phyloP scores from a whole-genome alignment of 2,113 vertebrate species.

The Hippocampus comes region DNA sequence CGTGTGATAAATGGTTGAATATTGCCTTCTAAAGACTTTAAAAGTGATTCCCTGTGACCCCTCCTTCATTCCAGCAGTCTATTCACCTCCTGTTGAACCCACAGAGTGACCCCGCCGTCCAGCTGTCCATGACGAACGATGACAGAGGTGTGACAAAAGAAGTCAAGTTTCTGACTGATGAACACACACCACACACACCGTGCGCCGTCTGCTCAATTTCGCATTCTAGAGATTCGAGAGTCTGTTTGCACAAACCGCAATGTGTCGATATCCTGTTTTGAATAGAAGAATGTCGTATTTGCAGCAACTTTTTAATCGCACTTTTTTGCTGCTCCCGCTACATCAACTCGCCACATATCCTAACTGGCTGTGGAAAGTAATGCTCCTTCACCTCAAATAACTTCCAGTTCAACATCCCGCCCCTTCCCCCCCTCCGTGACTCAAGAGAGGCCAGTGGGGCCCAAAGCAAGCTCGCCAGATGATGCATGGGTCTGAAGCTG shows the following conservation, averaged over 20 bases:
- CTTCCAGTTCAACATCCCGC: conserved; percentile 17
- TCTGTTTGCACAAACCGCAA: background rate
- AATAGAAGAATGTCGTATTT: background rate
- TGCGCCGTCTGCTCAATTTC: background rate
- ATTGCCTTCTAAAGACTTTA: background rate
- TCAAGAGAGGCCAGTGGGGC: conserved; percentile 5
- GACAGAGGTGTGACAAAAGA: conserved; percentile 56
- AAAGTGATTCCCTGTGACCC: background rate
- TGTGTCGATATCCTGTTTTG: background rate
- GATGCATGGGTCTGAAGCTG: conserved; percentile 38
- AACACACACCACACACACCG: conserved; percentile 26
- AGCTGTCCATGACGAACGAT: conserved; percentile 55
- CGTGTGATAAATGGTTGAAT: background rate
- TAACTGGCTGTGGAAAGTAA: conserved; percentile 6
- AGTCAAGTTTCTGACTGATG: conserved; percentile 50
- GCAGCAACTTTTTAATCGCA: background rate
- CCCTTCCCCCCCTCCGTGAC: background rate
- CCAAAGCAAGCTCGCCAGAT: conserved; percentile 19
- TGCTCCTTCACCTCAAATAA: conserved; percentile 34
- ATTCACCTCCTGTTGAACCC: conserved; percentile 7
- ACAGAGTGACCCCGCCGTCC: conserved; percentile 36
- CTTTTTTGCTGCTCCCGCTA: background rate
- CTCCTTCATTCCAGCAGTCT: background rate
- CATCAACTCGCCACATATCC: conserved; percentile 1
- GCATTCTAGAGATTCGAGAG: background rate